Evolutionary conservation across 2,888 invertebrate species (phyloP).

Genomic region (Ophion ventricosus): DNA sequence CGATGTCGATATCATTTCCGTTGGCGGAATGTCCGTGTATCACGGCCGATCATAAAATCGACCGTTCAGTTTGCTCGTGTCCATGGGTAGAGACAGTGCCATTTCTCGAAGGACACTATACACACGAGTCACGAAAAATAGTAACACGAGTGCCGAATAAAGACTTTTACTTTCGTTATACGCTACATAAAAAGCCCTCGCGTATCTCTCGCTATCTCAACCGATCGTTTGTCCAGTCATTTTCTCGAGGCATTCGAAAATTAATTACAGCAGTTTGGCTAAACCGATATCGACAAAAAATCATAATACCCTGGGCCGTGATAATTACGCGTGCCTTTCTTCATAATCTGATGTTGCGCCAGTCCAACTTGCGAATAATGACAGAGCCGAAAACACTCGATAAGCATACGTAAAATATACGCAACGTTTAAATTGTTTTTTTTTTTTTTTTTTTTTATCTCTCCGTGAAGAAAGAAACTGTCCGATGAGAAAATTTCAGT

Average conservation of each 20-base stretch:
- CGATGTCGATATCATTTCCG: background rate
- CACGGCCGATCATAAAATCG: constrained; percentile 16
- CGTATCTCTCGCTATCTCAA: constrained; percentile 17
- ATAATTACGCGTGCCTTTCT: constrained; percentile 5
- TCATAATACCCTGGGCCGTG: background rate
- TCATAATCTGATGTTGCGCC: background rate
- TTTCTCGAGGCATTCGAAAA: constrained; percentile 50
- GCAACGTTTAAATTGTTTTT: background rate
- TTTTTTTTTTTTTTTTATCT: background rate
- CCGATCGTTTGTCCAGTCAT: constrained; percentile 48
- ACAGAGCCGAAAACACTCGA: background rate
- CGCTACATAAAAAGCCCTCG: background rate
- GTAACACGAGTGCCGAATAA: constrained; percentile 11
- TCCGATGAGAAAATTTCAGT: background rate
- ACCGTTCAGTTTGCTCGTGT: constrained; percentile 53
- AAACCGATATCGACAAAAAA: constrained; percentile 7
- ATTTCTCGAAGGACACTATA: constrained; percentile 61
- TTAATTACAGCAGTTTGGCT: constrained; percentile 42
- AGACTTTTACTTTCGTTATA: constrained; percentile 46
- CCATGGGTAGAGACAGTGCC: constrained; percentile 49
- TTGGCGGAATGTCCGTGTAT: background rate
- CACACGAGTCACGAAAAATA: constrained; percentile 49
- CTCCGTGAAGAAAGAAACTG: background rate
- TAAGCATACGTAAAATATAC: background rate
- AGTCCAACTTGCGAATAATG: background rate